Conservation (phyloP, 2,888 invertebrate species). For the Listrodromus nycthemerus region DNA sequence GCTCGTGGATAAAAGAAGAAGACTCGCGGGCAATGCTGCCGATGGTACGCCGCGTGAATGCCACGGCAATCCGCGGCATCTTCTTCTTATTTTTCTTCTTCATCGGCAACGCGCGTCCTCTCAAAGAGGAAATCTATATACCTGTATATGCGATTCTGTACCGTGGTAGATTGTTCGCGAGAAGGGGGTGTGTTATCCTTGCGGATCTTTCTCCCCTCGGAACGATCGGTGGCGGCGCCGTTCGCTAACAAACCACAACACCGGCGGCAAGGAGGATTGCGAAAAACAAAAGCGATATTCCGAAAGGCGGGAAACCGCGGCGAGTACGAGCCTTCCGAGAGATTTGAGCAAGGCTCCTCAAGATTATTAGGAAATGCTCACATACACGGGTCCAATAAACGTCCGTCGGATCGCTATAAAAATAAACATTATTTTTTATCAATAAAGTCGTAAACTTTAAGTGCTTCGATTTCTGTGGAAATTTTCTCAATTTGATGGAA, state of each 20-base stretch:
- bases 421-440: too few species aligned
- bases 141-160: slow-evolving; percentile 16
- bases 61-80: slow-evolving; percentile 57
- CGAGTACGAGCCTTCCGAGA: slow-evolving; percentile 12
- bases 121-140: slow-evolving; percentile 60
- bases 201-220: slow-evolving; percentile 62
- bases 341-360: not conserved
- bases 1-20: slow-evolving; percentile 24
- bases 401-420: too few species aligned
- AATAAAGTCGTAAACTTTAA: too few species aligned
- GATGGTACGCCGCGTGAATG: slow-evolving; percentile 58
- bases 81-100: slow-evolving; percentile 34
- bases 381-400: not conserved
- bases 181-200: slow-evolving; percentile 67
- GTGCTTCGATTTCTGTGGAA: too few species aligned
- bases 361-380: not conserved
- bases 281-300: slow-evolving; percentile 59
- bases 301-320: slow-evolving; percentile 11
- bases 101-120: slow-evolving; percentile 59
- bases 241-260: slow-evolving; percentile 58
- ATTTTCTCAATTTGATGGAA: too few species aligned
- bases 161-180: slow-evolving; percentile 29
- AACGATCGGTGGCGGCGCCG: slow-evolving; percentile 39
- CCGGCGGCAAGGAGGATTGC: slow-evolving; percentile 38
- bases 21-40: slow-evolving; percentile 51